Conservation (phyloP, 2,797 vertebrate species). For the Ceyx erithaca region DNA sequence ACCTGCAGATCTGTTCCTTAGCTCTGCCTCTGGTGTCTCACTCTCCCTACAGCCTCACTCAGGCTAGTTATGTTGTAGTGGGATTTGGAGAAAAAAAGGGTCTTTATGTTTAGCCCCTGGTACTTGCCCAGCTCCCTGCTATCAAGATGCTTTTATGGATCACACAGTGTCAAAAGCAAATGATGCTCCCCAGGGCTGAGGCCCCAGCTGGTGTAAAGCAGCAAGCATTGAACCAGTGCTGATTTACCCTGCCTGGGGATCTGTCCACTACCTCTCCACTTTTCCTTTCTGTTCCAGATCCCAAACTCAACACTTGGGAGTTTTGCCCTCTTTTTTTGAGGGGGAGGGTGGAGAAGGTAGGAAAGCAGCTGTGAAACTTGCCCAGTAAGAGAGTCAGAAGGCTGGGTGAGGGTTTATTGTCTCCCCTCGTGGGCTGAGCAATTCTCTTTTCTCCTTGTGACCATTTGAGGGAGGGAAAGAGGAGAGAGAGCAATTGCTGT, state of each 20-base stretch:
- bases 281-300: neutral
- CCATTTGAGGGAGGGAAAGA: neutral
- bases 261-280: neutral
- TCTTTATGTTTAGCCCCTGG: constrained; percentile 29
- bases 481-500: neutral
- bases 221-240: neutral
- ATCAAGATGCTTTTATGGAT: neutral
- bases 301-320: neutral
- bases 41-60: neutral
- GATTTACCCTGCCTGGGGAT: neutral
- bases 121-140: neutral
- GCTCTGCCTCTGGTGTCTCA: neutral
- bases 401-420: neutral
- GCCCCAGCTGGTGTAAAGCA: constrained; percentile 21
- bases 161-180: neutral
- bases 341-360: neutral
- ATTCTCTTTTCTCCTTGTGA: neutral
- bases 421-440: neutral
- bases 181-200: neutral
- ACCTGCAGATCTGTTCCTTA: neutral
- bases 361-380: neutral
- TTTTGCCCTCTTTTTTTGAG: neutral
- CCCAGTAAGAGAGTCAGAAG: neutral
- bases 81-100: neutral
- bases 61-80: neutral